Evolutionary conservation across 37 sponge, comb jelly and placozoan species (phyloP).

Genomic region (Eunapius fragilis): DNA sequence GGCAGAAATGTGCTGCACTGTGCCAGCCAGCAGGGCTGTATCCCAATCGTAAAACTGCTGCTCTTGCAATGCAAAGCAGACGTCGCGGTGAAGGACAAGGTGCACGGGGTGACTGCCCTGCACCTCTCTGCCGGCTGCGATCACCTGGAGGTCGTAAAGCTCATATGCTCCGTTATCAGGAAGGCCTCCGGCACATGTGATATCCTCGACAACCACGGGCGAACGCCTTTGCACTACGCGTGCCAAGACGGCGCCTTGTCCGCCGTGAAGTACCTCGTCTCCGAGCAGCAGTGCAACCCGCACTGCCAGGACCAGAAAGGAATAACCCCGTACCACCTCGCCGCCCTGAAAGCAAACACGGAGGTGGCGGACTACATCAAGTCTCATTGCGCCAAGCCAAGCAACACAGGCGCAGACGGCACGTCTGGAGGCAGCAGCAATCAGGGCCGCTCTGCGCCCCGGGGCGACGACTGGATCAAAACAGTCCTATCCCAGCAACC

Average conservation of each 20-base stretch:
- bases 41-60: conserved; percentile 40
- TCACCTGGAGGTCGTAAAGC: conserved; percentile 20
- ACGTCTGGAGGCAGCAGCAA: conserved; percentile 28
- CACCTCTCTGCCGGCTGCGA: conserved; percentile 20
- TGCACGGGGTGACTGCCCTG: conserved; percentile 29
- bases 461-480: conserved; percentile 13
- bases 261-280: conserved; percentile 38
- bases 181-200: too few relatives aligned
- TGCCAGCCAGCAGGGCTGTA: conserved; percentile 55
- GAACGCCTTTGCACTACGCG: conserved; percentile 70
- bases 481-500: conserved; percentile 18
- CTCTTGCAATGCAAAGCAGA: conserved; percentile 19
- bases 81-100: neutral
- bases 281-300: conserved; percentile 7
- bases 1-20: conserved; percentile 37
- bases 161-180: conserved; percentile 10
- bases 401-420: conserved; percentile 24
- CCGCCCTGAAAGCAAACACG: conserved; percentile 53
- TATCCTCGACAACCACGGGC: conserved; percentile 27
- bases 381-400: neutral
- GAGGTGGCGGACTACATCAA: conserved; percentile 59
- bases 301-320: conserved; percentile 29
- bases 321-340: conserved; percentile 64
- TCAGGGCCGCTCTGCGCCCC: neutral
- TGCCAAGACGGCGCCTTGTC: conserved; percentile 63